Base-by-base conservation (phyloP, 2,113 vertebrate species). In the Paralichthys olivaceus region DNA sequence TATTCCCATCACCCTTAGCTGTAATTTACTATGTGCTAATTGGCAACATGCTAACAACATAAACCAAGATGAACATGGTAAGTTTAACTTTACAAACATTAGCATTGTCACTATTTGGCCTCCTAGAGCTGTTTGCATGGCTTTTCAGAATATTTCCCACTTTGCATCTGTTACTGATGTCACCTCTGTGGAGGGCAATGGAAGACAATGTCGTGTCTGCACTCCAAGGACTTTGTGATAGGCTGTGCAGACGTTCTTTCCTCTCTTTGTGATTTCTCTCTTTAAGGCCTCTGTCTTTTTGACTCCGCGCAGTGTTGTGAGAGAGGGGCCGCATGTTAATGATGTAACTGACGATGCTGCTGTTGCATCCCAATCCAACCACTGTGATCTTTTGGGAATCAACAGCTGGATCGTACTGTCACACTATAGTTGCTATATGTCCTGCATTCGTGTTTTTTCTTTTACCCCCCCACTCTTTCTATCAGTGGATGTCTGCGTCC, bases 401-500 rank as follows among this genome's bases (percentile, higher is more conserved):
- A 59, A 32, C 28, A n/a, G 19, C 17, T 59, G 28, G 57, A 59
- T 19, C 19, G 12, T 11, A 3, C 15, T 59, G 57, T n/a, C 57
- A n/a, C 19, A 4, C 57, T 20, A 40, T 40, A 34, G 17, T 4
- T 8, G 57, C 17, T 12, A n/a, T 14, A 20, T 32, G 23, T 15
- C 55, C 0, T 15, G 3, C 37, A 1, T 72, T 59, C 34, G 13
- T 37, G n/a, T 37, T 29, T 40, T 58, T 20, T 12, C 14, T 43
- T 19, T 29, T 4, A 22, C 1, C 23, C 43, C 43, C 40, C n/a
- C n/a, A 6, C 20, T 68, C 26, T 47, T 71, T 74, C n/a, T 60
- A 26, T 57, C 43, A 26, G 47, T 11, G 45, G 67, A 45, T 72
- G 32, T 59, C 26, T 62, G 71, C 0, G 14, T 83, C 71, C 70